phyloP scores from a whole-genome alignment of 1,140 invertebrate genomes.

The Saxidomus purpurata region DNA sequence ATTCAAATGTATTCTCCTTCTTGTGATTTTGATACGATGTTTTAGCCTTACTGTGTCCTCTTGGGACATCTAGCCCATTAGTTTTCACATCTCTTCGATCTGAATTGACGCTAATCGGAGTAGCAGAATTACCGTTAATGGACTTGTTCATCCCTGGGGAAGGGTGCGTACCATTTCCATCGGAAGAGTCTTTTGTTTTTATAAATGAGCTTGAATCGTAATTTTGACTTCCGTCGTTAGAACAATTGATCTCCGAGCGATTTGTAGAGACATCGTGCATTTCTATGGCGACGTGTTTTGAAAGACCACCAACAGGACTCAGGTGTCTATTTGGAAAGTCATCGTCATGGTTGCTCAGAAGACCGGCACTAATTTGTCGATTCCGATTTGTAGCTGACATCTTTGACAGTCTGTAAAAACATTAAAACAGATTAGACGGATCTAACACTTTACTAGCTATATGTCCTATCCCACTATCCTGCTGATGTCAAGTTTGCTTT shows the following conservation, averaged over 20 bases:
- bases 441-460: no score
- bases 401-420: background rate
- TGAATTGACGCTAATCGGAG: background rate
- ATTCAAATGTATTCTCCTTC: background rate
- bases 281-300: background rate
- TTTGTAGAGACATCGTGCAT: background rate
- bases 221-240: background rate
- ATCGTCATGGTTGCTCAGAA: background rate
- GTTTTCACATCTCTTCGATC: background rate
- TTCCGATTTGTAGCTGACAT: constrained; percentile 9
- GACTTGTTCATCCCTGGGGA: background rate
- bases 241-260: background rate
- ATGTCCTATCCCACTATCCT: no score
- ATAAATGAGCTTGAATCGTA: constrained; percentile 11
- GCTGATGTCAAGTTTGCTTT: no score
- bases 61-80: background rate
- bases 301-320: constrained; percentile 5
- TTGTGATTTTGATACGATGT: background rate
- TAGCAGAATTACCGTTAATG: background rate
- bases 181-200: background rate
- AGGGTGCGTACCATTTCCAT: background rate
- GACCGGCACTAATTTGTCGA: background rate
- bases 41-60: background rate
- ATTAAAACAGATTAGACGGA: no score
- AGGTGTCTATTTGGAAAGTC: background rate